phyloP scores from a whole-genome alignment of 2,113 vertebrate species.

The Heterocephalus glaber region DNA sequence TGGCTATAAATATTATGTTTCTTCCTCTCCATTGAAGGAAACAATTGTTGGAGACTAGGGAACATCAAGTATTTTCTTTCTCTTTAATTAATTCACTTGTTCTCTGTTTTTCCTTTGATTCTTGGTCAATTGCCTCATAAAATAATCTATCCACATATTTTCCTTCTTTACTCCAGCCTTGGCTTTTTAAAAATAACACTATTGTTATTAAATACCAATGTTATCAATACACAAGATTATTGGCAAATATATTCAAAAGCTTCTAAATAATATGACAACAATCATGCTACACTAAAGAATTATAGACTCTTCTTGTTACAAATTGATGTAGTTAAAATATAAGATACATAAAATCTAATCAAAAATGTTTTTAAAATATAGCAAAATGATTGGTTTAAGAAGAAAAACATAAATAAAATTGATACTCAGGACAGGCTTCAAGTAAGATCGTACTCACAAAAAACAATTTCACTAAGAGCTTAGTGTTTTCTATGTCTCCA shows the following conservation, averaged over 20 bases:
- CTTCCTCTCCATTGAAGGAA: background rate
- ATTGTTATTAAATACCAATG: constrained; percentile 7
- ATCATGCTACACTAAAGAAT: background rate
- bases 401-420: background rate
- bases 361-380: constrained; percentile 1
- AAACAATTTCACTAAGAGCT: background rate
- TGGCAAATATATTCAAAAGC: background rate
- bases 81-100: background rate
- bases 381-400: background rate
- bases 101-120: background rate
- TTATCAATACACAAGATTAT: background rate
- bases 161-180: background rate
- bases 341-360: constrained; percentile 16
- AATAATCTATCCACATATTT: background rate
- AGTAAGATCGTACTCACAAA: background rate
- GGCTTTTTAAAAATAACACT: background rate
- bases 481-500: background rate
- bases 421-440: background rate
- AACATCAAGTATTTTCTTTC: background rate
- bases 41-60: background rate
- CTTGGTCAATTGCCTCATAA: background rate
- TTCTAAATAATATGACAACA: background rate
- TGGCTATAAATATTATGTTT: background rate
- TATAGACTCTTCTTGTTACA: background rate
- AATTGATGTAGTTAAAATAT: background rate